A percentile compares a stretch with the other conserved stretches of the same genome.
These are phyloP conservation scores for Orycteropus afer DNA, from an alignment of 2,113 vertebrate species.

Conservation along the genomic window DNA sequence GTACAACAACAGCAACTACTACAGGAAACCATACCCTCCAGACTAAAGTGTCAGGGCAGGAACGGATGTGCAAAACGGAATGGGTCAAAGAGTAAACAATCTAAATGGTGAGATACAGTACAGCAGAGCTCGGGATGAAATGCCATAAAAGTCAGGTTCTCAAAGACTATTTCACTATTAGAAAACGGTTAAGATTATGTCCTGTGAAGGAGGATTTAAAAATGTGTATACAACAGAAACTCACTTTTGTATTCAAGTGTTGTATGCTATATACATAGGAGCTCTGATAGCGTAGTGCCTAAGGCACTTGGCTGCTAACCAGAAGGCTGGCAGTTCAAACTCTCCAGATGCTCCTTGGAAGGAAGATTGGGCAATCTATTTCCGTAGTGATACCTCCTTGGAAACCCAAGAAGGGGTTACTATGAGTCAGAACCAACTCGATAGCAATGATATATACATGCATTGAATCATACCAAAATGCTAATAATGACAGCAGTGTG, in stretches of 20 bases:
- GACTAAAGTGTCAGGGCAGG: background rate
- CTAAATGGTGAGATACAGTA: background rate
- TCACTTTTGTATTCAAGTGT: background rate
- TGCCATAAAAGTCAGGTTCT: background rate
- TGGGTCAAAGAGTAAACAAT: background rate
- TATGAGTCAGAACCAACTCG: no score
- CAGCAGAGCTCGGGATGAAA: background rate
- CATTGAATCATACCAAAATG: background rate
- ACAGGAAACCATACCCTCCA: constrained; percentile 33
- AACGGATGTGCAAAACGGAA: background rate
- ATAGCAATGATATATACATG: no score
- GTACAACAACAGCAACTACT: background rate
- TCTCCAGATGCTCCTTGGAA: no score
- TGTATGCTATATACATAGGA: no score
- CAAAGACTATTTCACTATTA: constrained; percentile 25
- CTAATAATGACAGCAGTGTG: background rate
- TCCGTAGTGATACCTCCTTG: no score
- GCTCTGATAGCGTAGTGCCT: no score
- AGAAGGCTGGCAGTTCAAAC: no score
- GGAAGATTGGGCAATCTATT: no score
- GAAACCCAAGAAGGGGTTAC: no score
- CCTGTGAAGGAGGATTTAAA: background rate
- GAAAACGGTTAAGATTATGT: background rate
- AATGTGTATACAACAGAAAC: background rate
- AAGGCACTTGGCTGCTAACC: no score